Conservation (phyloP, 2,888 invertebrate species). For the Rhaphigaster nebulosa region DNA sequence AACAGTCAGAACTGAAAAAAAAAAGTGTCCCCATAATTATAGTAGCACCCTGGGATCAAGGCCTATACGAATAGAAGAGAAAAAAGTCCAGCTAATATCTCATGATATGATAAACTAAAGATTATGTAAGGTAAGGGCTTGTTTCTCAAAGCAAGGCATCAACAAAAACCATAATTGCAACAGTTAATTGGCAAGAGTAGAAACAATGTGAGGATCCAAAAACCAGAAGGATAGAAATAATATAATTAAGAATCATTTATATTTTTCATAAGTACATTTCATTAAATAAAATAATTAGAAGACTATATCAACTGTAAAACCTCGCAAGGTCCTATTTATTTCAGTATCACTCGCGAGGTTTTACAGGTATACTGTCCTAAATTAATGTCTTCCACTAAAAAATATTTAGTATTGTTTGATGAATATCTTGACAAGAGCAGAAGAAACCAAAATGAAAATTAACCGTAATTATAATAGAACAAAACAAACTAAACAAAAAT, state of each 20-base stretch:
- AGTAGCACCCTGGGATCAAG: background rate
- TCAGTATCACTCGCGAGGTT: no score
- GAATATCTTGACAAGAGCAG: no score
- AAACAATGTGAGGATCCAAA: background rate
- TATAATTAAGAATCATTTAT: background rate
- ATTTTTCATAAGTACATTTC: background rate
- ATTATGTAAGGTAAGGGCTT: background rate
- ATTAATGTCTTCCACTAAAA: background rate
- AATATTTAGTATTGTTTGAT: background rate
- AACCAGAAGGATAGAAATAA: background rate
- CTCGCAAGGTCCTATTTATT: no score
- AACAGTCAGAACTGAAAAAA: background rate
- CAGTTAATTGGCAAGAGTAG: background rate
- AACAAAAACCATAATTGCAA: background rate
- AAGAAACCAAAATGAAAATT: no score
- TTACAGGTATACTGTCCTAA: no score
- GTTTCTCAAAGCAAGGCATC: background rate
- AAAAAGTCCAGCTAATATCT: background rate
- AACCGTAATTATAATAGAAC: no score
- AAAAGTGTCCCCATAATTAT: background rate
- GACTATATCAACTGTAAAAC: no score
- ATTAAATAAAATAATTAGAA: no score
- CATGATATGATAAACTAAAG: background rate
- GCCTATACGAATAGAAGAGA: background rate
- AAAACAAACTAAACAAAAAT: no score